Percentiles rank a stretch among this genome's conserved stretches.
phyloP scores from a whole-genome alignment of 2,113 vertebrate species.

The Monopterus albus region DNA sequence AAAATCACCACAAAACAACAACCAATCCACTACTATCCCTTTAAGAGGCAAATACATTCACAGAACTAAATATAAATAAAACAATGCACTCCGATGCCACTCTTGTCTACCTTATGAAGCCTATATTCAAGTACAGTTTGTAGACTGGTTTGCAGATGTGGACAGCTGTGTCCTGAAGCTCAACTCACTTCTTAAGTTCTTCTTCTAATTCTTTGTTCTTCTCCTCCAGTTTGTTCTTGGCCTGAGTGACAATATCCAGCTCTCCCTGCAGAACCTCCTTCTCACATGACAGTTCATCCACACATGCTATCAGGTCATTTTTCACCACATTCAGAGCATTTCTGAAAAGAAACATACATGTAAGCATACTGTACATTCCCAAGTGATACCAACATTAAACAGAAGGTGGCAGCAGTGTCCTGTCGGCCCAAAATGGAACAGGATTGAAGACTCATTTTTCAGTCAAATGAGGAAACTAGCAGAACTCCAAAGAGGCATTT shows the following conservation, averaged over 20 bases:
- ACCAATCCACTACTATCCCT: too few species aligned
- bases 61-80: too few species aligned
- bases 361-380: too few species aligned
- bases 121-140: too few species aligned
- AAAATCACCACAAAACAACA: too few species aligned
- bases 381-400: background rate
- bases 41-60: too few species aligned
- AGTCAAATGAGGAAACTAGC: too few species aligned
- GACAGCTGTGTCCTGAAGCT: background rate
- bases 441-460: background rate
- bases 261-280: constrained; percentile 92
- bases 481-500: too few species aligned
- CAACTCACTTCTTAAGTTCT: constrained; percentile 91
- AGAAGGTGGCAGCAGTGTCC: constrained; percentile 37
- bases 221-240: constrained; percentile 92
- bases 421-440: too few species aligned
- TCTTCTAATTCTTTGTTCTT: constrained; percentile 96
- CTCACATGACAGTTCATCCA: constrained; percentile 95
- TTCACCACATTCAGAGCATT: constrained; percentile 97
- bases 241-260: constrained; percentile 88
- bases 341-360: constrained; percentile 72
- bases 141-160: background rate
- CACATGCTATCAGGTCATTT: constrained; percentile 93
- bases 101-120: too few species aligned
- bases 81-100: too few species aligned